phyloP scores from a whole-genome alignment of 2,113 vertebrate species.

The Alaudala cheleensis region DNA sequence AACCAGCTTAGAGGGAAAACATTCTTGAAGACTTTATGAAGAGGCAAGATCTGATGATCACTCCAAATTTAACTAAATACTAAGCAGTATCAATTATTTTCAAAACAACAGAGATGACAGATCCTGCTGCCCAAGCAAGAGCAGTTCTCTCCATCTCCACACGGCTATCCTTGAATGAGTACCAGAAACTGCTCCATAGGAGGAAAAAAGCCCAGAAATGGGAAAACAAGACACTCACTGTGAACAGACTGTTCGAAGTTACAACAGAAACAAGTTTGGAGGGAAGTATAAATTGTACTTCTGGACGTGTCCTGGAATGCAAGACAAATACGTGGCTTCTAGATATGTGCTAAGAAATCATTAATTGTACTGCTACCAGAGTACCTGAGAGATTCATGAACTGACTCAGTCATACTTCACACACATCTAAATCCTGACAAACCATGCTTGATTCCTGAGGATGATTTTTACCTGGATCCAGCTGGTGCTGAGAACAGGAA shows the following conservation, averaged over 20 bases:
- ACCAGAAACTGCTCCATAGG: not conserved
- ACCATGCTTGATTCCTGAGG: not conserved
- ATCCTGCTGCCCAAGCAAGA: not conserved
- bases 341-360: not conserved
- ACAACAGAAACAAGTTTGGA: not conserved
- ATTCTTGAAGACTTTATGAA: not conserved
- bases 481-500: not conserved
- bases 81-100: not conserved
- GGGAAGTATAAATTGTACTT: not conserved
- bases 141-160: not conserved
- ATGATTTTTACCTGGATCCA: not conserved
- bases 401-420: not conserved
- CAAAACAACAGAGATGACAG: not conserved
- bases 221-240: not conserved
- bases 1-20: not conserved
- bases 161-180: not conserved
- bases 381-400: too few species aligned
- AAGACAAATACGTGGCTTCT: not conserved
- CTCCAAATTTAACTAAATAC: not conserved
- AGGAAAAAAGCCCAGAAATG: not conserved
- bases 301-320: not conserved
- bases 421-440: not conserved
- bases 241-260: not conserved
- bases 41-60: not conserved
- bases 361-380: accelerated